Percentiles rank a stretch among this genome's conserved stretches.
These are phyloP conservation scores for Danio rerio DNA, from an alignment of 2,113 vertebrate species.

Conservation along the genomic window GRCz12tu NC_133192.1:30484001-30484500, in stretches of 20 bases:
- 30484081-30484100: constrained; percentile 73
- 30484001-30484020: constrained; percentile 81
- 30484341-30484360: constrained; percentile 61
- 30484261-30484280: constrained; percentile 61
- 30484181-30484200: constrained; percentile 63
- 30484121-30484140: constrained; percentile 66
- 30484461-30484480: constrained; percentile 3
- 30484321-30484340: constrained; percentile 62
- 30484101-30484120: constrained; percentile 79
- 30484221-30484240: constrained; percentile 51
- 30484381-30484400: constrained; percentile 21
- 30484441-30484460: constrained; percentile 46
- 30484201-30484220: constrained; percentile 42
- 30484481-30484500: neutral
- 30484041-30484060: constrained; percentile 73
- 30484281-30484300: constrained; percentile 60
- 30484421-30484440: constrained; percentile 48
- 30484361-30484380: constrained; percentile 10
- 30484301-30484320: constrained; percentile 58
- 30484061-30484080: constrained; percentile 68
- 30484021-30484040: constrained; percentile 67
- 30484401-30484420: constrained; percentile 41
- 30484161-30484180: constrained; percentile 68
- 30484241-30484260: constrained; percentile 60
- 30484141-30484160: constrained; percentile 67